A percentile compares a stretch with the other conserved stretches of the same genome.
Evolutionary conservation across 2,797 vertebrate genomes (phyloP).

Genomic region (Hozukius guyotensis): DNA sequence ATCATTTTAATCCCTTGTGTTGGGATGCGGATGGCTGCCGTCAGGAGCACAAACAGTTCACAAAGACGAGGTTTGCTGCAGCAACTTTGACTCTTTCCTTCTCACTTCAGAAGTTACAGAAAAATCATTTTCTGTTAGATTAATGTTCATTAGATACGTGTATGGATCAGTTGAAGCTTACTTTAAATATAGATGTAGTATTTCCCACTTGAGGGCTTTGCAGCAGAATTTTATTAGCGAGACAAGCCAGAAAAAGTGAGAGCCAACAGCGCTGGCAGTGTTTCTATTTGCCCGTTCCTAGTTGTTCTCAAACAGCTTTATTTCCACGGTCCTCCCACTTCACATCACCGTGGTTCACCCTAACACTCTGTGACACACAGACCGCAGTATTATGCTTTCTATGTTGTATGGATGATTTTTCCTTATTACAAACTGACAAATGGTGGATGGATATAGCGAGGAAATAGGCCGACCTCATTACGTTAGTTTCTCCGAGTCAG

Average conservation of each 20-base stretch:
- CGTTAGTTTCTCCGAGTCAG: constrained; percentile 59
- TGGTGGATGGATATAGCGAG: constrained; percentile 39
- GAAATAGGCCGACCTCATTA: constrained; percentile 75
- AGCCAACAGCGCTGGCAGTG: constrained; percentile 40
- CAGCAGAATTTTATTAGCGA: constrained; percentile 40
- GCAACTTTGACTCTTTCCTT: constrained; percentile 11
- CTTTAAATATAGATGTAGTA: constrained; percentile 36
- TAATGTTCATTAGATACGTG: neutral
- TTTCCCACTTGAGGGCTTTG: constrained; percentile 14
- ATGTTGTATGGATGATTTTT: constrained; percentile 45
- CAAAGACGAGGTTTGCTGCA: constrained; percentile 28
- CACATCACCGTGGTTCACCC: constrained; percentile 54
- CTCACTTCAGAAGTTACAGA: neutral
- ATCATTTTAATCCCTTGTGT: constrained; percentile 53
- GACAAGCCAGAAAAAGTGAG: constrained; percentile 29
- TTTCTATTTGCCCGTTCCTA: constrained; percentile 62
- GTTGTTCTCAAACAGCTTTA: constrained; percentile 66
- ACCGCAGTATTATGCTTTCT: constrained; percentile 43
- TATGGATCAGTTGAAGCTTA: constrained; percentile 8
- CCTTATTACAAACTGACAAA: constrained; percentile 53
- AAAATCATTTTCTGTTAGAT: neutral
- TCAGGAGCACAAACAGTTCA: constrained; percentile 46
- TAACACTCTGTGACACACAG: constrained; percentile 62
- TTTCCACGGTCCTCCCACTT: constrained; percentile 66
- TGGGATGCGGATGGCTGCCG: constrained; percentile 39